Evolutionary conservation across 2,888 invertebrate genomes (phyloP), one percentile per base, ranked within the genome.

Genomic region (Deroplatys truncata): DNA sequence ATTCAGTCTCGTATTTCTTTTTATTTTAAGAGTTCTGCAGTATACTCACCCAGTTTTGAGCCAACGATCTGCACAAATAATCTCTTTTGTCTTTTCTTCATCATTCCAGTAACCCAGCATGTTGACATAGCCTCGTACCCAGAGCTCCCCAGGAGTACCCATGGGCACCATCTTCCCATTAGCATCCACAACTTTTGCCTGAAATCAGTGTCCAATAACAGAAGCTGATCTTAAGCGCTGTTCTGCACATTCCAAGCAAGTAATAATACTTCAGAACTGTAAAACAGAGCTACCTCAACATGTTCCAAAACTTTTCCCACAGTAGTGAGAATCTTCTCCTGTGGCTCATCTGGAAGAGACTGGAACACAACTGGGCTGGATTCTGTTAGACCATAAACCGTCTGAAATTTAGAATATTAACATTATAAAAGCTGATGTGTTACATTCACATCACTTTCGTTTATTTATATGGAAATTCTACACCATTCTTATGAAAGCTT

Each of bases 61-160:
- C 98, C 98, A 98, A 43, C 96, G 94, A 90, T 97, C 96, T 28
- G 94, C 92, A 9, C 95, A 95, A 4, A 98, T 93, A 0, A 95
- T 95, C 91, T 97, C 95, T 35, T 93, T 94, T 0, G 98, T 98
- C 93, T 96, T 97, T 90, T 95, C 95, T 3, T 96, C 95, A 91
- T 98, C 97, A 25, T 95, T 94, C 96, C 97, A 98, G 93, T 98
- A 98, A 43, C 96, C 95, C 86, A 96, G 93, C 97, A 98, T 98
- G n/a, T 94, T 95, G 90, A 93, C 93, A 93, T 97, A 98, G 0
- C 98, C 97, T 43, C 97, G 94, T 0, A 96, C 94, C 92, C 95
- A 95, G 86, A 98, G 93, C 93, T 98, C 98, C 0, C 98, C 98
- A 0, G 96, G 93, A 25, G 93, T 94, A 0, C 97, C 97, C 88